Conservation (phyloP, 1,140 invertebrate genomes). For the Eupeodes corollae region DNA sequence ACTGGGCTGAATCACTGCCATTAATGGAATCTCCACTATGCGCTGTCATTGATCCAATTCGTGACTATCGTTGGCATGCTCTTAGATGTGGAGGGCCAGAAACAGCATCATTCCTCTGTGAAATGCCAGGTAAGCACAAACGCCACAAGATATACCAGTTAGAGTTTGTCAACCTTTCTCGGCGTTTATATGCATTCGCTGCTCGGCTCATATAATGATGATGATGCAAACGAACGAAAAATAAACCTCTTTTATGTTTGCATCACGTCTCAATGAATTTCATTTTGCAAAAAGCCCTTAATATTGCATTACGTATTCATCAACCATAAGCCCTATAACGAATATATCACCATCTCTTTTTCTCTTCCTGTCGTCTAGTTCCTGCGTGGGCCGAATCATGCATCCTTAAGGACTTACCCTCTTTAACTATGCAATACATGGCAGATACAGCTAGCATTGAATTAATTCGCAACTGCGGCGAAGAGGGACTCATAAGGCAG, state of each 20-base stretch:
- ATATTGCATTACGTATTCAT: not conserved
- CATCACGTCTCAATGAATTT: not conserved
- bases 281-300: not conserved
- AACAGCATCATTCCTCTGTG: constrained; percentile 60
- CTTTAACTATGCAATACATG: constrained; percentile 55
- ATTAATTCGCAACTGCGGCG: constrained; percentile 72
- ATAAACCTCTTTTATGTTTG: not conserved
- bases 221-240: not conserved
- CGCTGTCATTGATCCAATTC: constrained; percentile 53
- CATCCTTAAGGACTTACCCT: constrained; percentile 54
- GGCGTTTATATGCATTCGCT: no score
- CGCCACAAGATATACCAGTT: no score
- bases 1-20: constrained; percentile 49
- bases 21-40: constrained; percentile 46
- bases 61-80: constrained; percentile 59
- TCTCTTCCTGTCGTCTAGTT: constrained; percentile 38
- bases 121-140: constrained; percentile 50
- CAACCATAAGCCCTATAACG: no score
- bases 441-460: constrained; percentile 71
- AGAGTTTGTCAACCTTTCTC: not conserved
- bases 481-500: constrained; percentile 63
- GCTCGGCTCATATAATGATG: not conserved
- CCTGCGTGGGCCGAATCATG: constrained; percentile 57
- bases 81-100: constrained; percentile 58
- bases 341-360: not conserved